Evolutionary conservation across 1,140 invertebrate genomes (phyloP), one percentile per base, ranked within the genome.

Genomic region (Ceratitis capitata): DNA sequence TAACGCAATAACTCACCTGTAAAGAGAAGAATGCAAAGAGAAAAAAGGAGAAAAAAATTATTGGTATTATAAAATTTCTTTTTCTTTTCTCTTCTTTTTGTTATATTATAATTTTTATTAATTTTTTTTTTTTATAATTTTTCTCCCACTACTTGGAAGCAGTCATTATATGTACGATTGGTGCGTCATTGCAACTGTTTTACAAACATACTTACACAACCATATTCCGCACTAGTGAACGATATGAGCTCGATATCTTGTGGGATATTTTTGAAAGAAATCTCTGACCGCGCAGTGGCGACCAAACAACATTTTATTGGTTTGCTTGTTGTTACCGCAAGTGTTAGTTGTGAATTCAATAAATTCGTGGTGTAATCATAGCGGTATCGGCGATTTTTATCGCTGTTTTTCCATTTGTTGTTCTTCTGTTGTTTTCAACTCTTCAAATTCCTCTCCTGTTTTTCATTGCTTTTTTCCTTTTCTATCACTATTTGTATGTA

Each of bases 361-460:
- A 51, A 83, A 83, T 83, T 83, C 53, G 47, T 51, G 53, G 82
- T 49, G 82, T 83, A 83, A 83, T 83, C 82, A 83, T 83, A 53
- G 82, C 82, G 82, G 82, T 83, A 83, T 58, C 69, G 69, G 69
- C 39, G 69, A 45, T 78, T 78, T 78, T 78, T 78, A 78, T 45
- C 45, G 39, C 69, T 45, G 69, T 78, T 78, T 45, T 78, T 78
- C 32, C 26, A 78, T 78, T 78, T 78, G 45, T 78, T 78, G 69
- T 39, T 78, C 39, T n/a, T 78, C 39, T 45, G 39, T 39, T 78
- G 69, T 45, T 78, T 78, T 78, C 69, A 26, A 39, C 64, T 69
- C n/a, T 69, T 64, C 14, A 29, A n/a, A n/a, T 19, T 45, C 12
- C 7, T 45, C 19, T 4, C 12, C 39, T 47, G 32, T 35, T 14